Evolutionary conservation across 92 coral and sea anemone genomes (phyloP).

Genomic region (Blastomussa wellsi): DNA sequence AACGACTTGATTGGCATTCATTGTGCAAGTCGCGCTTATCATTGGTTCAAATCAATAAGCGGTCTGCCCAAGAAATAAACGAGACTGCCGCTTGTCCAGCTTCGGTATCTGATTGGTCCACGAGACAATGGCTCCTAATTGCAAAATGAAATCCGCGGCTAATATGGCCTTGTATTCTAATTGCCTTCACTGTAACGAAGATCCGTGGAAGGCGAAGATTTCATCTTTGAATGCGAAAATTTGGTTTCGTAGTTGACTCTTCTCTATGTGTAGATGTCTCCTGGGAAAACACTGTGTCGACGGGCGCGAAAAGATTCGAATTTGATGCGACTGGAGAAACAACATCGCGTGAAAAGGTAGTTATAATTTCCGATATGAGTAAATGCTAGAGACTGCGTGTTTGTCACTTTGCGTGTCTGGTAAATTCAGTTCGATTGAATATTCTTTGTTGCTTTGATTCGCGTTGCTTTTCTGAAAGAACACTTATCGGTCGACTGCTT

Average conservation of each 20-base stretch:
- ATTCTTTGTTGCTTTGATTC: conserved; percentile 20
- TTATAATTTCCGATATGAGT: conserved; percentile 36
- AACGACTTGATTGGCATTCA: conserved; percentile 82
- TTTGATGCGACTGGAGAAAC: conserved; percentile 37
- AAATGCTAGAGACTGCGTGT: conserved; percentile 26
- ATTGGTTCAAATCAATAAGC: conserved; percentile 72
- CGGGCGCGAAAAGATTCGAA: conserved; percentile 49
- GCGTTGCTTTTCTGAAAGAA: conserved; percentile 32
- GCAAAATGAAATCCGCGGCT: conserved; percentile 86
- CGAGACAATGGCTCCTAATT: conserved; percentile 76
- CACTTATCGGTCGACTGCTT: conserved; percentile 40
- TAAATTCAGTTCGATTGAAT: conserved; percentile 31
- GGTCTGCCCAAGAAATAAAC: conserved; percentile 71
- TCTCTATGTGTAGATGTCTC: conserved; percentile 24
- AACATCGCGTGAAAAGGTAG: conserved; percentile 48
- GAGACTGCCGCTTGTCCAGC: conserved; percentile 69
- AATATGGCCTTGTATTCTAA: conserved; percentile 76
- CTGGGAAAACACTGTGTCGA: conserved; percentile 11
- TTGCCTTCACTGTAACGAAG: conserved; percentile 70
- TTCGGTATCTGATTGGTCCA: conserved; percentile 58
- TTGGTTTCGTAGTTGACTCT: conserved; percentile 19
- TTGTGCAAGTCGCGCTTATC: conserved; percentile 33
- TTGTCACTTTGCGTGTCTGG: conserved; percentile 41
- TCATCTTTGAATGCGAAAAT: not conserved
- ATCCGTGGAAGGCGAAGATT: conserved; percentile 47